phyloP scores from a whole-genome alignment of 2,113 vertebrate species.

The Monarcha castaneiventris region DNA sequence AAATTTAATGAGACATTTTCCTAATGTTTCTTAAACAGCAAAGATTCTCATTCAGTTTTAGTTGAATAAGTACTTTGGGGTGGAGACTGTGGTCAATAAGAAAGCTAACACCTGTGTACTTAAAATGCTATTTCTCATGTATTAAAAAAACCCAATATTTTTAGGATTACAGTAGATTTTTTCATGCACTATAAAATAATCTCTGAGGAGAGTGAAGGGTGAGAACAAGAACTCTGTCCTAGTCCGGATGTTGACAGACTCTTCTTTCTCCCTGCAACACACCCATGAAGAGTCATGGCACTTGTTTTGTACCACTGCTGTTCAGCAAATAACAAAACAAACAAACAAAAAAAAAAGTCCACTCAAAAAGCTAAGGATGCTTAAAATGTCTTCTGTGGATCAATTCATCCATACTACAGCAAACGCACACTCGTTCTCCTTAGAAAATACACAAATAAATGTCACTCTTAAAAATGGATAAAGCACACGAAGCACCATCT shows the following conservation, averaged over 20 bases:
- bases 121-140: background rate
- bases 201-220: background rate
- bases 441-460: background rate
- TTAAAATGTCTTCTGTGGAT: conserved; percentile 12
- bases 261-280: background rate
- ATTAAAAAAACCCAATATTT: background rate
- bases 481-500: conserved; percentile 44
- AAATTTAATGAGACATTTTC: background rate
- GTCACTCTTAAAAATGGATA: conserved; percentile 36
- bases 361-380: conserved; percentile 7
- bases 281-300: background rate
- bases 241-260: background rate
- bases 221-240: background rate
- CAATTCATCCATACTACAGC: conserved; percentile 13
- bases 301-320: background rate
- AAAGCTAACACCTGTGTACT: background rate
- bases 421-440: background rate
- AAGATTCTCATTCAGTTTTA: background rate
- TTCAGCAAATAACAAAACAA: background rate
- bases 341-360: background rate
- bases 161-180: background rate
- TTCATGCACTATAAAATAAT: background rate
- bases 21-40: background rate
- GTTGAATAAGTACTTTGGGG: background rate
- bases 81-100: background rate